Evolutionary conservation across 2,797 vertebrate genomes (phyloP).

Genomic region (Syndactyla subalaris): DNA sequence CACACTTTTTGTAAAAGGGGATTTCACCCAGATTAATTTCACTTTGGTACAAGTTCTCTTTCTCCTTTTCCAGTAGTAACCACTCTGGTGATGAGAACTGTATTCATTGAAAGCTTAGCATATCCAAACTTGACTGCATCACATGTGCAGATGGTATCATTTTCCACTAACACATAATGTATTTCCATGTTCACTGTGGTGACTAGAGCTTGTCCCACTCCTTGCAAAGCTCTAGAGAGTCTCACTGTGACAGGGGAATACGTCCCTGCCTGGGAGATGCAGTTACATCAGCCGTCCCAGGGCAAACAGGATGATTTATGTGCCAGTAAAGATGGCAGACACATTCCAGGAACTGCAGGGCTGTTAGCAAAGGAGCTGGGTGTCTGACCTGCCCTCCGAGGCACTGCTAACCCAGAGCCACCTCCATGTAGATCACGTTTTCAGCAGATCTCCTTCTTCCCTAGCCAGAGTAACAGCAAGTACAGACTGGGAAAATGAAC

Average conservation of each 20-base stretch:
- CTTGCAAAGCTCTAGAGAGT: not conserved
- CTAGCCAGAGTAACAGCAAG: not conserved
- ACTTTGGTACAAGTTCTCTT: not conserved
- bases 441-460: not conserved
- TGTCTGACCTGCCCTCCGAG: not conserved
- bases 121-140: not conserved
- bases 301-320: not conserved
- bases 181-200: not conserved
- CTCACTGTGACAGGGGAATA: not conserved
- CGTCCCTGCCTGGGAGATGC: not conserved
- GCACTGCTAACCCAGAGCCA: not conserved
- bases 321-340: not conserved
- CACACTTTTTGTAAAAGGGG: not conserved
- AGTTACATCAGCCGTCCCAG: not conserved
- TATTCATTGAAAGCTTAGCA: not conserved
- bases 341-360: not conserved
- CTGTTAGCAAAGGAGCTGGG: not conserved
- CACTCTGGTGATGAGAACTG: not conserved
- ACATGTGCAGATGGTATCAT: not conserved
- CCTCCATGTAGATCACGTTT: not conserved
- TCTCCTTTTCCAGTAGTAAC: not conserved
- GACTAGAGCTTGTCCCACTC: not conserved
- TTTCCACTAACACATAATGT: not conserved
- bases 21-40: not conserved
- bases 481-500: not conserved